Evolutionary conservation across 2,797 vertebrate genomes (phyloP).

Genomic region (Enteromius treurensis): DNA sequence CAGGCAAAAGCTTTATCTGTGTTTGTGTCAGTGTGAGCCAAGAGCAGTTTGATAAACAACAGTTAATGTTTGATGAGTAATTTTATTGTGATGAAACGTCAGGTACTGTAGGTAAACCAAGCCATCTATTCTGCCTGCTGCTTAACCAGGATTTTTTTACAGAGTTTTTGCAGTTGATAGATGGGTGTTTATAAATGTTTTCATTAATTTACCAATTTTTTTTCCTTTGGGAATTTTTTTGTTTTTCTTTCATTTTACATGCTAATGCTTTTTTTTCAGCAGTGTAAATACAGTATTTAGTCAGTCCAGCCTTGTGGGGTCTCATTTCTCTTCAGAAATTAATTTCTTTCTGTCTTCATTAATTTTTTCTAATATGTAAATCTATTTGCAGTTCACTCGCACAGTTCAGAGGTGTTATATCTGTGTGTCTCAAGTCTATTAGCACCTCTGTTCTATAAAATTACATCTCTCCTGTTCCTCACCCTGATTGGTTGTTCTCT

Average conservation of each 20-base stretch:
- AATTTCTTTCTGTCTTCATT: neutral
- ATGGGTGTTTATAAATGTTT: neutral
- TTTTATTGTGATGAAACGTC: neutral
- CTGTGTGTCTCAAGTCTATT: constrained; percentile 8
- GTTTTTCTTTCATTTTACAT: neutral
- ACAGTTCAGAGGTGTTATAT: constrained; percentile 17
- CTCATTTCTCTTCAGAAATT: neutral
- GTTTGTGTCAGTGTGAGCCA: neutral
- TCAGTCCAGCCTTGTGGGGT: neutral
- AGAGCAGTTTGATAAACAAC: constrained; percentile 24
- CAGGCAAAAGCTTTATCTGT: neutral
- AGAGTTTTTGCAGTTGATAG: neutral
- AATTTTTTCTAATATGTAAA: neutral
- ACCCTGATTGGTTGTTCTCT: constrained; percentile 25
- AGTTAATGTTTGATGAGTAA: constrained; percentile 35
- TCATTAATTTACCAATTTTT: neutral
- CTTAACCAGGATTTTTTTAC: neutral
- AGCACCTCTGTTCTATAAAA: constrained; percentile 16
- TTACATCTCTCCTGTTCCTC: constrained; percentile 14
- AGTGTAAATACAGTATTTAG: constrained; percentile 8
- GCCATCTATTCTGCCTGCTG: neutral
- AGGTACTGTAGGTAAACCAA: neutral
- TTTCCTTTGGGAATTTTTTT: neutral
- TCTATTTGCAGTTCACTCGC: neutral
- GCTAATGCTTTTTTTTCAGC: neutral